Evolutionary conservation across 2,888 invertebrate species (phyloP).

Genomic region (Sisyra terminalis): DNA sequence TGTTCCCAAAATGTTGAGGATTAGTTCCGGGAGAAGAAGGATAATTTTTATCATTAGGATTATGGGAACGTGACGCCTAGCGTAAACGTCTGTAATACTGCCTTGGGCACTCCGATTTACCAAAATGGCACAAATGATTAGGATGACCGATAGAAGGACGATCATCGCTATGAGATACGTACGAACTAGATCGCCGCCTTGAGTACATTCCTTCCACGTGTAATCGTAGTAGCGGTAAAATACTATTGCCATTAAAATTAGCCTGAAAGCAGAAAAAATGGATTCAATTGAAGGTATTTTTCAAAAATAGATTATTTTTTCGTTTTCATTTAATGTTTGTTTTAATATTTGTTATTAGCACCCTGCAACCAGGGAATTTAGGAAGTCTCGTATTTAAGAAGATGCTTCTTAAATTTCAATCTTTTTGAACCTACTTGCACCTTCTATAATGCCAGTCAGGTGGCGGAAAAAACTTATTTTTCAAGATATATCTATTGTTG

Average conservation of each 20-base stretch:
- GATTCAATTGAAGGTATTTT: not conserved
- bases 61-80: slow-evolving; percentile 52
- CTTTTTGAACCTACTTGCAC: too few species aligned
- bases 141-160: slow-evolving; percentile 41
- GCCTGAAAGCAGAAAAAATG: slow-evolving; percentile 29
- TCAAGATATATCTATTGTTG: too few species aligned
- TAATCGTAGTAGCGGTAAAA: slow-evolving; percentile 45
- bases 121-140: slow-evolving; percentile 44
- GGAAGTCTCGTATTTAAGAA: too few species aligned
- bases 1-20: slow-evolving; percentile 65
- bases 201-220: slow-evolving; percentile 45
- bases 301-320: too few species aligned
- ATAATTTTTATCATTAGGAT: slow-evolving; percentile 55
- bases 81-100: slow-evolving; percentile 56
- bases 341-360: too few species aligned
- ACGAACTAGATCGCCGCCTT: slow-evolving; percentile 54
- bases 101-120: slow-evolving; percentile 60
- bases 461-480: too few species aligned
- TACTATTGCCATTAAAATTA: slow-evolving; percentile 44
- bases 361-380: too few species aligned
- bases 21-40: slow-evolving; percentile 59
- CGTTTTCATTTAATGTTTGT: too few species aligned
- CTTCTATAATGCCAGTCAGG: too few species aligned
- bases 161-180: slow-evolving; percentile 56
- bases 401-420: too few species aligned